These are phyloP conservation scores for Drosophila chauvacae DNA, from an alignment of 1,140 invertebrate genomes.

Conservation along the genomic window DNA sequence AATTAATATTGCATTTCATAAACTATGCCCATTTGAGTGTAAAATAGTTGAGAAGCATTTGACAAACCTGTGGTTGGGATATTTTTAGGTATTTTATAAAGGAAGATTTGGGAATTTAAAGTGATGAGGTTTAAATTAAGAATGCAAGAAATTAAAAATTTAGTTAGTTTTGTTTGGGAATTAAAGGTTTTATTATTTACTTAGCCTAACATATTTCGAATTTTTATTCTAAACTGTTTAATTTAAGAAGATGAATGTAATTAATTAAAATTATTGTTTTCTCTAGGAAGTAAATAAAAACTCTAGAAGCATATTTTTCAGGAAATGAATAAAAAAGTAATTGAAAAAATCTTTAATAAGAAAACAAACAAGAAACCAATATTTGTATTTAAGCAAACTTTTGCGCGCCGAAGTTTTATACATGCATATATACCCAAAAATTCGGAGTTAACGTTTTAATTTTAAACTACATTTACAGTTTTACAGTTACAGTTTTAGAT, in stretches of 20 bases:
- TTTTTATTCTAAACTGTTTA: neutral
- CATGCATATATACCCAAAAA: too few relatives aligned
- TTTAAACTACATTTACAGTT: too few relatives aligned
- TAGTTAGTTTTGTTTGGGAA: too few relatives aligned
- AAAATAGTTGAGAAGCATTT: slow-evolving; percentile 16
- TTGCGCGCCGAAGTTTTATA: too few relatives aligned
- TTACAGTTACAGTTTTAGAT: too few relatives aligned
- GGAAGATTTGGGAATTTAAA: neutral
- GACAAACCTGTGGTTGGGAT: slow-evolving; percentile 9
- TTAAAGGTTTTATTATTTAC: neutral
- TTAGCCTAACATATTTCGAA: neutral
- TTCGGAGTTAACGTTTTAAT: too few relatives aligned
- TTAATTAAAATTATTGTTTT: too few relatives aligned
- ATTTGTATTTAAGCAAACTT: neutral
- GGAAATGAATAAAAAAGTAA: too few relatives aligned
- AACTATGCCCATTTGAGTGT: slow-evolving; percentile 20
- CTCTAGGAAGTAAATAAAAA: neutral
- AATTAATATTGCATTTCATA: slow-evolving; percentile 27
- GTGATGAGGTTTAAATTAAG: neutral
- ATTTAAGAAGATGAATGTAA: too few relatives aligned
- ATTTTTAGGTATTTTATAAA: slow-evolving; percentile 2
- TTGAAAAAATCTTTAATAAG: too few relatives aligned
- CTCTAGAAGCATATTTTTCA: neutral
- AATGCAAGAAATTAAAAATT: neutral
- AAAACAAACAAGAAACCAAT: neutral